Base-by-base conservation (phyloP, 2,113 vertebrate genomes). In the Mus spicilegus region DNA sequence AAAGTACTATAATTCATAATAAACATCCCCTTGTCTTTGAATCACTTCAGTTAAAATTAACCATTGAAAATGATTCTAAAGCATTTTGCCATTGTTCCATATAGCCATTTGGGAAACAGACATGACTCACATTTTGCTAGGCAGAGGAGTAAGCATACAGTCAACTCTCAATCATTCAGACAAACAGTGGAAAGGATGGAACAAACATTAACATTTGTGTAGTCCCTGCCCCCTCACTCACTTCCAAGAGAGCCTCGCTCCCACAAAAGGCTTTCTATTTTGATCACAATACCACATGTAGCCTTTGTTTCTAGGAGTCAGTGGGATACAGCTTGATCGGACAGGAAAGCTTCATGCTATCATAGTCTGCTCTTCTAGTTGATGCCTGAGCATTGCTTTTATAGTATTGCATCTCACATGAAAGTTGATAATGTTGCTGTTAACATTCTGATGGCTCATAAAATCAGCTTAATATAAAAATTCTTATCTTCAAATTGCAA, bases 121-220 rank as follows among this genome's bases (percentile, higher is more conserved):
- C 24, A 24, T 56, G 30, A 82, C 54, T 94, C 70, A 75, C 22
- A 24, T 84, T 94, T 96, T 97, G 51, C 72, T 93, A 72, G 86
- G 61, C 88, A 85, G n/a, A 70, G 76, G 61, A 78, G 56, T 96
- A 91, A 96, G 90, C 80, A 96, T 97, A 97, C 97, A 98, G 97
- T 98, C 97, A 97, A 97, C 97, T 97, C 97, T 97, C 97, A 65
- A 72, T 96, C 93, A 91, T 96, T 95, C 89, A 95, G 92, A 95
- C 49, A 72, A 89, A 96, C 87, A 94, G 97, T 97, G 95, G 95
- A 95, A 93, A 96, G 97, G 96, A 97, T 97, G 96, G 94, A 97
- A 77, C 91, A 96, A 61, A 77, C 81, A 91, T 92, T 93, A 42
- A 13, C 77, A 26, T 84, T 92, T 95, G 82, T 97, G 49, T 94